Base-by-base conservation (phyloP, 2,888 invertebrate species). In the Lithosia quadra region DNA sequence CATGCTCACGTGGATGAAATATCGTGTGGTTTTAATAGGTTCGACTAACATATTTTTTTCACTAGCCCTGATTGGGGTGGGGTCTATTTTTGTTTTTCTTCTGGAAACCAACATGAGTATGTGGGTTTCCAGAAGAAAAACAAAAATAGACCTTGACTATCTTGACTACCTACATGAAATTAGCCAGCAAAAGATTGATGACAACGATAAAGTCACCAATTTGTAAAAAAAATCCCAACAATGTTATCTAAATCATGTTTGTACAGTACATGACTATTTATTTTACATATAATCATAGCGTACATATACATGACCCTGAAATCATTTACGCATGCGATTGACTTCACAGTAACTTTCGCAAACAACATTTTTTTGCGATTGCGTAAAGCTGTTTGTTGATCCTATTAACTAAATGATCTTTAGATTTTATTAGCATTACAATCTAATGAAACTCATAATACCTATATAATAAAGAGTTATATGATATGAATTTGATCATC, bases 391-490 rank as follows among this genome's bases (percentile, higher is more conserved):
- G 55, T 24, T 58, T 58, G 33, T 33, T 58, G 58, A 58, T 33
- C 18, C 18, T 33, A 58, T 34, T 58, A 58, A 33, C 33, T 34
- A 15, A 58, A 58, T 58, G 28, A 2, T 34, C n/a, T 58, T 58
- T 58, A 58, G 9, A 34, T 34, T 33, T 28, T 34, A 58, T 28
- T 33, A n/a, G 18, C 58, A 58, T 58, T 28, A 9, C 0, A 33
- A 58, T 34, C 10, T 58, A 58, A 33, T 58, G 33, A 34, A 58
- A 58, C 33, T 58, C 33, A 58, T 34, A n/a, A n/a, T n/a, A n/a
- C n/a, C n/a, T n/a, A 58, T n/a, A 18, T 33, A 58, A 33, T 58
- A 4, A n/a, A 1, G 9, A 15, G 18, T 58, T 18, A 34, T n/a
- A 18, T n/a, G 1, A 2, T 49, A n/a, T 15, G 33, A 28, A 28